phyloP scores from a whole-genome alignment of 2,888 invertebrate species.

The Spodoptera littoralis region DNA sequence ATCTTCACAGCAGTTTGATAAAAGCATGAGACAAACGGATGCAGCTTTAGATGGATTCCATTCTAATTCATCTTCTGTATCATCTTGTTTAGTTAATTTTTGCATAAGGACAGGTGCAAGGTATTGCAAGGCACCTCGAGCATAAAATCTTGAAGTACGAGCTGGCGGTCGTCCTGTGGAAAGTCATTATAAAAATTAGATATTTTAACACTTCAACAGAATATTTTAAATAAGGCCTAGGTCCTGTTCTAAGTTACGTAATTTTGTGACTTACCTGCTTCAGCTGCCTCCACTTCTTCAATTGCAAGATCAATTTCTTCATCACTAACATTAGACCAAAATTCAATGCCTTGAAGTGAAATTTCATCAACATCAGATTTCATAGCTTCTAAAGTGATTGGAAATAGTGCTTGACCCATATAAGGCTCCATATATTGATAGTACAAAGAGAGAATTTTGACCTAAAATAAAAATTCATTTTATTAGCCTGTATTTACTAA shows the following conservation, averaged over 20 bases:
- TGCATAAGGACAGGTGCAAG: slow-evolving; percentile 98
- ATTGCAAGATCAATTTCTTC: slow-evolving; percentile 99
- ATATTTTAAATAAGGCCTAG: too few species aligned
- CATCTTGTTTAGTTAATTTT: slow-evolving; percentile 98
- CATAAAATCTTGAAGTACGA: slow-evolving; percentile 98
- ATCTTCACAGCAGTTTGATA: slow-evolving; percentile 99
- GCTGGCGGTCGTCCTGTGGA: slow-evolving; percentile 95
- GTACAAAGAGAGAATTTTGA: slow-evolving; percentile 98
- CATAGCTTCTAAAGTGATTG: slow-evolving; percentile 99
- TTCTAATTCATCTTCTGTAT: slow-evolving; percentile 99
- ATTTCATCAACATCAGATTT: slow-evolving; percentile 98
- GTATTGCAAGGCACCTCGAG: slow-evolving; percentile 98
- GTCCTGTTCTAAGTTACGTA: not conserved
- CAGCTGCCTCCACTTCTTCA: slow-evolving; percentile 97
- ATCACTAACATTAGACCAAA: slow-evolving; percentile 99
- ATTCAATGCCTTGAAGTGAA: slow-evolving; percentile 99
- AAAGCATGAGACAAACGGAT: slow-evolving; percentile 98
- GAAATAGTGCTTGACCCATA: slow-evolving; percentile 99
- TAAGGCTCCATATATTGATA: slow-evolving; percentile 99
- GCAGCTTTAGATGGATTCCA: slow-evolving; percentile 99
- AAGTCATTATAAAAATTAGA: slow-evolving; percentile 5
- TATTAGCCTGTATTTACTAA: not conserved
- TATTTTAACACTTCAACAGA: too few species aligned
- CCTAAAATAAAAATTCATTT: slow-evolving; percentile 64
- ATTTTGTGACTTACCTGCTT: slow-evolving; percentile 88